A percentile compares a stretch with the other conserved stretches of the same genome.
Conservation (phyloP, 2,113 vertebrate species). For the Crotalus tigris region DNA sequence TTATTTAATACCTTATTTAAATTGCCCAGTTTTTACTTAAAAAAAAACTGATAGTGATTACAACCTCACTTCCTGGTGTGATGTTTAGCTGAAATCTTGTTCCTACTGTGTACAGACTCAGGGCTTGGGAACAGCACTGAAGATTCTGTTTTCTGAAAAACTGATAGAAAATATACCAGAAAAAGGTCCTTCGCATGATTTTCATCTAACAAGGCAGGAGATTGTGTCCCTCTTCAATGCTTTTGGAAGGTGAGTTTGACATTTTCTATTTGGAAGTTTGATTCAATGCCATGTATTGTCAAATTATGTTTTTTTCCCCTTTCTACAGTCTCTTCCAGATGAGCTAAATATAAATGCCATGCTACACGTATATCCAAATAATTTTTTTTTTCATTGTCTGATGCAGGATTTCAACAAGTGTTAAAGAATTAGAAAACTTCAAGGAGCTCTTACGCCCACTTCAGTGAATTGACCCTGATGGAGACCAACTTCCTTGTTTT, state of each 20-base stretch:
- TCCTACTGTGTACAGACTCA: constrained; percentile 76
- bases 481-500: not conserved
- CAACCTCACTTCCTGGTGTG: not conserved
- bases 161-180: constrained; percentile 82
- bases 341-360: not conserved
- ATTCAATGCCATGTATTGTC: not conserved
- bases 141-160: constrained; percentile 90
- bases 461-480: constrained; percentile 32
- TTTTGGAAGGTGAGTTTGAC: constrained; percentile 82
- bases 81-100: not conserved
- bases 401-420: constrained; percentile 87
- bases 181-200: constrained; percentile 72
- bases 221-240: constrained; percentile 90
- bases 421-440: constrained; percentile 89
- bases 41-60: not conserved
- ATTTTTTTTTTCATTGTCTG: constrained; percentile 5
- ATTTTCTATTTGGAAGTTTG: not conserved
- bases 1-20: not conserved
- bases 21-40: not conserved
- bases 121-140: constrained; percentile 88
- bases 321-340: not conserved
- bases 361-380: not conserved
- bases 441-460: constrained; percentile 72
- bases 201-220: constrained; percentile 90
- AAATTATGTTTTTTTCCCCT: too few species aligned